Evolutionary conservation across 2,113 vertebrate species (phyloP).

Genomic region (Cyphomyrus discorhynchus): DNA sequence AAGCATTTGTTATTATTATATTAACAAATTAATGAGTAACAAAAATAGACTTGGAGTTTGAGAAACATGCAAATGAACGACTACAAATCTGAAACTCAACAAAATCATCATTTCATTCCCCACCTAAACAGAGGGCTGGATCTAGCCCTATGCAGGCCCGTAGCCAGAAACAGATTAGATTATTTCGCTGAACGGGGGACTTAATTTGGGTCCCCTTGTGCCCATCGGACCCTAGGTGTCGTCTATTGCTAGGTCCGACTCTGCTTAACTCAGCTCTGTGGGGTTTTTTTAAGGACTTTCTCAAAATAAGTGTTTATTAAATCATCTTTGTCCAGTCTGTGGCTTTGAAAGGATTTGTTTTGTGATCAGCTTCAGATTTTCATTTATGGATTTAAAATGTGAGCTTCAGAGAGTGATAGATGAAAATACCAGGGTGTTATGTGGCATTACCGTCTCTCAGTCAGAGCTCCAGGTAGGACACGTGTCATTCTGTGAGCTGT

Average conservation of each 20-base stretch:
- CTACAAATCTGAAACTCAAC: background rate
- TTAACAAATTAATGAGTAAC: background rate
- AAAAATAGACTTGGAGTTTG: background rate
- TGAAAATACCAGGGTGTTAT: background rate
- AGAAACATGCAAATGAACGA: background rate
- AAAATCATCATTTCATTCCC: background rate
- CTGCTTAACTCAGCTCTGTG: background rate
- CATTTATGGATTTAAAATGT: background rate
- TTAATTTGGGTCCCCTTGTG: background rate
- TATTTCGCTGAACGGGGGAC: background rate
- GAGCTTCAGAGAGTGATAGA: background rate
- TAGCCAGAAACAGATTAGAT: background rate
- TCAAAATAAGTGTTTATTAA: background rate
- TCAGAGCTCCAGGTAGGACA: background rate
- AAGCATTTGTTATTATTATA: background rate
- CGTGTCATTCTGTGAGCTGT: background rate
- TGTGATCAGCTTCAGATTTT: background rate
- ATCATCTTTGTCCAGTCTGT: background rate
- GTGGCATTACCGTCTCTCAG: background rate
- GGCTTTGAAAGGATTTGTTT: background rate
- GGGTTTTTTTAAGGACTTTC: background rate
- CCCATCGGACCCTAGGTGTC: background rate
- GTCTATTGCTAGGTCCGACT: background rate
- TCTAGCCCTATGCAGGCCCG: background rate
- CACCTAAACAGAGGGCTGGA: background rate